Percentiles rank a stretch among this genome's conserved stretches.
Conservation (phyloP, 53 echinoderm and acorn worm species). For the Luidia sarsii region DNA sequence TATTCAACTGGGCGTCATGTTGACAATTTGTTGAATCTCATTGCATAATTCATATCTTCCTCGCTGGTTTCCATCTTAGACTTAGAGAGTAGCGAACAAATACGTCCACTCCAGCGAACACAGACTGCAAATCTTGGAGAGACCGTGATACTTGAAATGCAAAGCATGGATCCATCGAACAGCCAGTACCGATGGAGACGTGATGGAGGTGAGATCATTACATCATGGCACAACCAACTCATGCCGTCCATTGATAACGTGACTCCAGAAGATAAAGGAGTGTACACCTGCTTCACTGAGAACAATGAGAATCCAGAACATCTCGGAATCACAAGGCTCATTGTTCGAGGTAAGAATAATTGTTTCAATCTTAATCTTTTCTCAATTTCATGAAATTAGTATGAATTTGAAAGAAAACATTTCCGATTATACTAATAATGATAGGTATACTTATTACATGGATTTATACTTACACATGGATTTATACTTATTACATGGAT, state of each 20-base stretch:
- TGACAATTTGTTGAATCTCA: too few species aligned
- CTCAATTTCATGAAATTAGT: not conserved
- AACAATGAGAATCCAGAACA: conserved; percentile 11
- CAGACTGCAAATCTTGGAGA: conserved; percentile 1
- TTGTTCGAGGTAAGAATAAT: conserved; percentile 33
- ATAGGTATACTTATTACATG: too few species aligned
- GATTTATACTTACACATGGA: too few species aligned
- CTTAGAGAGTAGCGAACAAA: not conserved
- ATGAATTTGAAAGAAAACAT: not conserved
- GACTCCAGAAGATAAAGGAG: not conserved
- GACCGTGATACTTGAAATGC: not conserved
- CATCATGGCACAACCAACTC: conserved; percentile 13
- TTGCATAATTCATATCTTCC: too few species aligned
- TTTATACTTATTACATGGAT: too few species aligned
- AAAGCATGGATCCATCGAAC: not conserved
- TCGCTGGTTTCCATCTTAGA: too few species aligned
- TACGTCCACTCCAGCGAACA: conserved; percentile 16
- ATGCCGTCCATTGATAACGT: conserved; percentile 2
- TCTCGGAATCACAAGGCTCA: conserved; percentile 35
- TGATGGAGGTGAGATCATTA: not conserved
- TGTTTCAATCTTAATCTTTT: not conserved
- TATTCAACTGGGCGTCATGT: too few species aligned
- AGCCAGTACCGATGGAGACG: conserved; percentile 15
- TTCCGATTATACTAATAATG: not conserved
- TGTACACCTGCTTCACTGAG: conserved; percentile 18